A percentile compares a stretch with the other conserved stretches of the same genome.
Evolutionary conservation across 2,113 vertebrate genomes (phyloP).

Genomic region (Odocoileus hemionus): DNA sequence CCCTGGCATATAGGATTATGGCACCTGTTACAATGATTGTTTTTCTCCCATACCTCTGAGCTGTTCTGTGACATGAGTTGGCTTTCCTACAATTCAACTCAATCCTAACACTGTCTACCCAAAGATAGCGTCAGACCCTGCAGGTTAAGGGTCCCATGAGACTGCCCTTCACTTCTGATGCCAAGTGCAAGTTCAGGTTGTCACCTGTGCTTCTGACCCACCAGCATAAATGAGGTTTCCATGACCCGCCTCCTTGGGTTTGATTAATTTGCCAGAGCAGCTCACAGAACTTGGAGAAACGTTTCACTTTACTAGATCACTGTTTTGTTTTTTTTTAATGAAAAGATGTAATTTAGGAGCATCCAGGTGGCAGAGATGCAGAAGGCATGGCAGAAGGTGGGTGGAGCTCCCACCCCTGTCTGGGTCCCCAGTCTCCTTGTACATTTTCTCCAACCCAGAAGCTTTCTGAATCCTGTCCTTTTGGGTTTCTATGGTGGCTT

Average conservation of each 20-base stretch:
- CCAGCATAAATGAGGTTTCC: not conserved
- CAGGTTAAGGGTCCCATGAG: not conserved
- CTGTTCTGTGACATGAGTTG: not conserved
- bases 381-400: not conserved
- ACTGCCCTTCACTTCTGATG: not conserved
- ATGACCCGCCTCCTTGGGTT: not conserved
- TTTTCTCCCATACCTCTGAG: not conserved
- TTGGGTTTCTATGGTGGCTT: not conserved
- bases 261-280: not conserved
- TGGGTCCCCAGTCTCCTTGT: not conserved
- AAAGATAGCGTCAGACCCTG: not conserved
- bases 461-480: not conserved
- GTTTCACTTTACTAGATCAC: not conserved
- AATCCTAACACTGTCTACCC: not conserved
- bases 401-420: not conserved
- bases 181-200: not conserved
- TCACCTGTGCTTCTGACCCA: not conserved
- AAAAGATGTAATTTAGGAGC: not conserved
- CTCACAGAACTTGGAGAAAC: not conserved
- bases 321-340: not conserved
- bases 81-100: not conserved
- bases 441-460: not conserved
- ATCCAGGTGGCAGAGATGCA: not conserved
- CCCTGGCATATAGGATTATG: not conserved
- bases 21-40: not conserved